Evolutionary conservation across 2,888 invertebrate genomes (phyloP), one percentile per base, ranked within the genome.

Genomic region (Conus canariensis): DNA sequence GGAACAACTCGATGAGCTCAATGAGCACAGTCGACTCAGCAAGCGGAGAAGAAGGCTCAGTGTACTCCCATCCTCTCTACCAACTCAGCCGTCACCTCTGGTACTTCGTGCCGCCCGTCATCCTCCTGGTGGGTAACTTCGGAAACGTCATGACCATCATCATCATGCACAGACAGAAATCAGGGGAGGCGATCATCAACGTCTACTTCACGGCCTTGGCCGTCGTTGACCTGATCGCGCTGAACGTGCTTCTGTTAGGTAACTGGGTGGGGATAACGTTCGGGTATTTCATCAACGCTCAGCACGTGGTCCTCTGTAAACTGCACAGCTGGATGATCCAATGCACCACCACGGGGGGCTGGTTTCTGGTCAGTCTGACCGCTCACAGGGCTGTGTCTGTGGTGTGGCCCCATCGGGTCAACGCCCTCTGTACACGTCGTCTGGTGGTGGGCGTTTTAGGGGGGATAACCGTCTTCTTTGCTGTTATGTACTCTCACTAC

Each of bases 361-460:
- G 82, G 82, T 83, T 83, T 58, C 25, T 83, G 58, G 82, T 83
- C 56, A 9, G 82, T 58, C 10, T 83, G 58, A 83, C 82, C 22
- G 19, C 58, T 6, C 82, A 83, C 82, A 83, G 82, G 58, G 82
- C 82, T 10, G 25, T 83, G 56, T 83, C 82, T 83, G 82, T 83
- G 5, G 82, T 83, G 82, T 83, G 82, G 82, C 82, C 82, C 22
- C 82, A 83, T 58, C 82, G 82, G 1, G 82, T 83, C 82, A 83
- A 58, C 56, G 2, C 58, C 6, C 22, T 83, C 16, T 83, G 82
- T n/a, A 83, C 56, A 6, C 82, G 82, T 0, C 56, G 58, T 22
- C 14, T 8, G 19, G 82, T 83, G 5, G 22, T 83, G 19, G 22
- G 6, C 8, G 8, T 83, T 19, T 8, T 83, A 3, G 58, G 19